Evolutionary conservation across 2,888 invertebrate species (phyloP).

Genomic region (Andrena fulva): DNA sequence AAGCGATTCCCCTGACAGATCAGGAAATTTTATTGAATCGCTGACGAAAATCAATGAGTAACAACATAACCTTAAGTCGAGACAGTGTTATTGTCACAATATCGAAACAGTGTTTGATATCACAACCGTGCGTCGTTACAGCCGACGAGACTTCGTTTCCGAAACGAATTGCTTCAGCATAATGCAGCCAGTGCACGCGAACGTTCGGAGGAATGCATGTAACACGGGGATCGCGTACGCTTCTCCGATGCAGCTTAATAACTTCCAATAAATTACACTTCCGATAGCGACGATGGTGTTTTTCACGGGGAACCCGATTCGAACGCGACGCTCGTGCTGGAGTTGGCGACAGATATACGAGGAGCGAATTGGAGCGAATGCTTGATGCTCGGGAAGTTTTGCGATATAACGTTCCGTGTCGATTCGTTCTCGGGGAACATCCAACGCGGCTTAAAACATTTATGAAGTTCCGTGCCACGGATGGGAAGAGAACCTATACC

Average conservation of each 20-base stretch:
- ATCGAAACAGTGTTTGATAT: constrained; percentile 19
- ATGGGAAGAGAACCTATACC: background rate
- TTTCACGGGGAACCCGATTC: background rate
- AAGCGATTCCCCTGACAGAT: background rate
- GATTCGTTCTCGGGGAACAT: constrained; percentile 1
- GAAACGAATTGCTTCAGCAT: constrained; percentile 33
- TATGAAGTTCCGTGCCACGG: background rate
- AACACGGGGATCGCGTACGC: constrained; percentile 25
- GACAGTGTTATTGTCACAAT: constrained; percentile 23
- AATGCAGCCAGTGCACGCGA: constrained; percentile 25
- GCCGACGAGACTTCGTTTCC: background rate
- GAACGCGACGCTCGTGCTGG: background rate
- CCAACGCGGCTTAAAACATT: constrained; percentile 1
- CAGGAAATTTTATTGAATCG: constrained; percentile 20
- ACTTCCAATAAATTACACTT: constrained; percentile 29
- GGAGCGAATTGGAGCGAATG: background rate
- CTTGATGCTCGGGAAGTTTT: background rate
- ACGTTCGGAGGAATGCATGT: background rate
- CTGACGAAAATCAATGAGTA: constrained; percentile 55
- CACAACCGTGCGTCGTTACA: constrained; percentile 11
- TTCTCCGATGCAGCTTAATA: constrained; percentile 29
- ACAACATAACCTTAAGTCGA: constrained; percentile 54
- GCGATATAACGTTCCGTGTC: background rate
- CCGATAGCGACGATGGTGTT: background rate
- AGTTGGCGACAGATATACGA: background rate